phyloP scores from a whole-genome alignment of 2,888 invertebrate species.

The Heliconius erato region DNA sequence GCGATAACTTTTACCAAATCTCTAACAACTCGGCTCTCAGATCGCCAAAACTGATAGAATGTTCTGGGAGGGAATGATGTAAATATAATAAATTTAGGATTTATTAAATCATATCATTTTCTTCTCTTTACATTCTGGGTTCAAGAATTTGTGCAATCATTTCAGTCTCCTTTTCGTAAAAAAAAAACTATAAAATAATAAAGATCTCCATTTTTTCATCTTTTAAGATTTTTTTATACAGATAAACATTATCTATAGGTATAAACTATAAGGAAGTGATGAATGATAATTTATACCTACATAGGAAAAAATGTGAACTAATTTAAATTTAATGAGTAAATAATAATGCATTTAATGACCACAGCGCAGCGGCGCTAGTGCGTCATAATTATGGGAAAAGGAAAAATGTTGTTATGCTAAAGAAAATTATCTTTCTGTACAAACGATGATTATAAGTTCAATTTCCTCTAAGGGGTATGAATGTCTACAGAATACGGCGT shows the following conservation, averaged over 20 bases:
- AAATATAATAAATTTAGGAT: too few species aligned
- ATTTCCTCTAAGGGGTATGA: too few species aligned
- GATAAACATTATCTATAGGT: neutral
- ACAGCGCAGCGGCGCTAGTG: neutral
- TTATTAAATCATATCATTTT: too few species aligned
- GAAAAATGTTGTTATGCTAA: neutral
- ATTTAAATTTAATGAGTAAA: conserved; percentile 2
- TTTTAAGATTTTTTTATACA: neutral
- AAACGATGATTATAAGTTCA: neutral
- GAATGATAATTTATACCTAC: neutral
- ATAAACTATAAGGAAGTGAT: neutral
- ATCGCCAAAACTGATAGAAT: too few species aligned
- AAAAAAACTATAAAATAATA: too few species aligned
- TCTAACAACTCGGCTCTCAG: too few species aligned
- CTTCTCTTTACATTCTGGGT: too few species aligned
- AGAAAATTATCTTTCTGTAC: neutral
- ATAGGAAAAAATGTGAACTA: neutral
- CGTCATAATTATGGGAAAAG: neutral
- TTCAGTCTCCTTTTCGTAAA: too few species aligned
- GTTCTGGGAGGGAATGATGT: too few species aligned
- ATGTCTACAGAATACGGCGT: neutral
- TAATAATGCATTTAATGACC: conserved; percentile 10
- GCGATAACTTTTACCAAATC: too few species aligned
- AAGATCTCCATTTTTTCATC: too few species aligned
- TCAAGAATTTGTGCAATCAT: too few species aligned